Base-by-base conservation (phyloP, 1,140 invertebrate species). In the Bombus difficillimus region DNA sequence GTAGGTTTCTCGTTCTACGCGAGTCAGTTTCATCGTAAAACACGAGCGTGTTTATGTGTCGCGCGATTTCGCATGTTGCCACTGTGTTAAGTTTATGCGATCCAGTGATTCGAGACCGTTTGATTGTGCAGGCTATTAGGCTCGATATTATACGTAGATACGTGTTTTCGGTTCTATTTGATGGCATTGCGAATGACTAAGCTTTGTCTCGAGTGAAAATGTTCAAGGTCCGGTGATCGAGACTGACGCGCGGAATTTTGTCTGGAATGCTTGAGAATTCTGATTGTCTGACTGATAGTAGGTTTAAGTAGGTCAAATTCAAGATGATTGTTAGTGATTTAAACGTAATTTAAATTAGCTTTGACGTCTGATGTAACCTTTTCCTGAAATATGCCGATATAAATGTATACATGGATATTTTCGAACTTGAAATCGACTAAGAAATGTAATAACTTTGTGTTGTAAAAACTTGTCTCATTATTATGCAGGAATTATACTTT, bases 11-110 rank as follows among this genome's bases (percentile, higher is more conserved):
- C 74, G 37, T 78, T 78, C 25, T 22, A 53, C 9, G n/a, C 9
- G 34, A n/a, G 72, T 39, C 57, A 28, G 75, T 64, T 41, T 80
- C 78, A n/a, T 73, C 68, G 57, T 73, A 68, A 43, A 71, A 69
- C 75, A 53, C 25, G n/a, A 73, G 22, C 15, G 41, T 28, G 13
- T 39, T 39, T 76, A 59, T 76, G 25, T 4, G 74, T 57, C 13
- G n/a, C 22, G 25, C 12, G 32, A 32, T 53, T 75, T 75, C 53
- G 47, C 73, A 37, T 28, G 47, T 32, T 57, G 47, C 34, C 47
- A 53, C 32, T 18, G 34, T 8, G 47, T 37, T n/a, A n/a, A 28
- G 25, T 15, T 37, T 76, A 76, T 39, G 22, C 25, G 74, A 37
- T 28, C 53, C 53, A 59, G 10, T 59, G 53, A 9, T 76, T 25